Percentiles rank a stretch among this genome's conserved stretches.
Conservation (phyloP, 2,113 vertebrate species). For the Spea bombifrons region DNA sequence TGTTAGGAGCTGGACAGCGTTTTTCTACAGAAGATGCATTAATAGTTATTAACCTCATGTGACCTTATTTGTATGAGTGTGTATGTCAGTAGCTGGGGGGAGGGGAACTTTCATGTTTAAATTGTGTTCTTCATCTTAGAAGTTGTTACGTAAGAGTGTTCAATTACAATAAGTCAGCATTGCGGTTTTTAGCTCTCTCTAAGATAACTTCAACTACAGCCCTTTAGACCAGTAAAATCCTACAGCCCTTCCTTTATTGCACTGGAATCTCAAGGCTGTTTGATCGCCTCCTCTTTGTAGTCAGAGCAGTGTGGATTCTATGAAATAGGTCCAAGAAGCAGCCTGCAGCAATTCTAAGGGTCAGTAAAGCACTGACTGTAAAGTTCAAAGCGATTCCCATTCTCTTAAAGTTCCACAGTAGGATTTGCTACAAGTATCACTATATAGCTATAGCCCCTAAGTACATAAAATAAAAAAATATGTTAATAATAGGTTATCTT, state of each 20-base stretch:
- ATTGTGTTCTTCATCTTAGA: constrained; percentile 4
- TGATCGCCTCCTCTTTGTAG: constrained; percentile 40
- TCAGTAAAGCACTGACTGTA: constrained; percentile 17
- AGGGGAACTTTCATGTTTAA: constrained; percentile 1
- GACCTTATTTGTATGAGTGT: constrained; percentile 13
- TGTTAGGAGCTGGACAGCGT: background rate
- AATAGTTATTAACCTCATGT: background rate
- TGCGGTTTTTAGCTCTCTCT: constrained; percentile 26
- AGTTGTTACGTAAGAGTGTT: constrained; percentile 27
- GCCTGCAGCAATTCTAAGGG: constrained; percentile 37
- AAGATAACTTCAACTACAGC: constrained; percentile 34
- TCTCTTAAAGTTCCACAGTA: constrained; percentile 25
- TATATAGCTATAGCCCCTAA: constrained; percentile 9
- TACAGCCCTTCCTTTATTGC: constrained; percentile 24
- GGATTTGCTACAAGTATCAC: constrained; percentile 7
- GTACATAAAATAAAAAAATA: constrained; percentile 10
- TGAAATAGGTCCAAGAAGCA: constrained; percentile 34
- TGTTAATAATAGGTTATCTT: constrained; percentile 10
- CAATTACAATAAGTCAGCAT: constrained; percentile 27
- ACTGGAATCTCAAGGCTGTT: constrained; percentile 26
- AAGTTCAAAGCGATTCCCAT: constrained; percentile 35
- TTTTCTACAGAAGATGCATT: background rate
- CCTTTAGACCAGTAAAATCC: constrained; percentile 36
- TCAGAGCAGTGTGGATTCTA: constrained; percentile 23
- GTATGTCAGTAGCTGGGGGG: background rate